phyloP scores from a whole-genome alignment of 2,113 vertebrate genomes.

The Pitta sordida region DNA sequence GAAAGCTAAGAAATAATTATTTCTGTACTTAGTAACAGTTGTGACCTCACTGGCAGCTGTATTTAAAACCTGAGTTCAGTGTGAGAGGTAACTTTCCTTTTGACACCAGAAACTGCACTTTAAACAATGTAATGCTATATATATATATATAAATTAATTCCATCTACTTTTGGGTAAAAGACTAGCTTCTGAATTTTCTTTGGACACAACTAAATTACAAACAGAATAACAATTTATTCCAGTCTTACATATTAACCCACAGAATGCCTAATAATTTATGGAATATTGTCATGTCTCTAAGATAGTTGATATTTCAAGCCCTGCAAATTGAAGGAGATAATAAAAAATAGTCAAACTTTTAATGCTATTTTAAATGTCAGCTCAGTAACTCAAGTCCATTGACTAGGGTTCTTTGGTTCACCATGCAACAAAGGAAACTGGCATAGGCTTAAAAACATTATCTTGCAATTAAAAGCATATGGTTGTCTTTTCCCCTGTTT shows the following conservation, averaged over 20 bases:
- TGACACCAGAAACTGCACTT: background rate
- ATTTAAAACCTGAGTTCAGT: background rate
- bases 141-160: background rate
- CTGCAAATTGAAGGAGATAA: background rate
- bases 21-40: background rate
- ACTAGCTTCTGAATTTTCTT: background rate
- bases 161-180: background rate
- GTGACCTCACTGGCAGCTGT: background rate
- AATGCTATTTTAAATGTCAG: background rate
- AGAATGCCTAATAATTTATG: background rate
- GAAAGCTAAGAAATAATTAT: background rate
- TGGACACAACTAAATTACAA: background rate
- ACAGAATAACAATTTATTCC: background rate
- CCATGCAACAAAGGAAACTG: background rate
- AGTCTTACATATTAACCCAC: background rate
- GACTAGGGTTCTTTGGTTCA: background rate
- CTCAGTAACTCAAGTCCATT: background rate
- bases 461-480: background rate
- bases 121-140: background rate
- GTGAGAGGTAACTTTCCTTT: background rate
- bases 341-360: background rate
- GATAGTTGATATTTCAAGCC: background rate
- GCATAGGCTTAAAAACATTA: background rate
- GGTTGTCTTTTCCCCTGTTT: background rate
- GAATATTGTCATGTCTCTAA: background rate